Evolutionary conservation across 2,888 invertebrate species (phyloP), one percentile per base, ranked within the genome.

Genomic region (Eulithis testata): DNA sequence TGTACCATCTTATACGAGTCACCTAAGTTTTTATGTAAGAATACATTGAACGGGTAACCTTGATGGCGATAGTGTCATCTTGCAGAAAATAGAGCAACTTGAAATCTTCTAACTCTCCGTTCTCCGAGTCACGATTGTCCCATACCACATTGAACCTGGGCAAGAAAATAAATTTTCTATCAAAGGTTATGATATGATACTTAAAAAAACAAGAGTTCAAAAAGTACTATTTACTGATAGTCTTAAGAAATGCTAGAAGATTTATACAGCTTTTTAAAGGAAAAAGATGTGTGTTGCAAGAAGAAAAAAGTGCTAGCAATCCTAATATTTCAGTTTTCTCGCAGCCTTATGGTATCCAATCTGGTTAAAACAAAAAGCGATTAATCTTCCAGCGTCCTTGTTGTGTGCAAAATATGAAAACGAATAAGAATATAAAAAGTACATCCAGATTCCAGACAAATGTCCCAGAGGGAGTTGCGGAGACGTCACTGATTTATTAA

Each of bases 11-110:
- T n/a, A 49, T 21, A 21, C 49, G 49, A 49, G 11, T 21, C 21
- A 49, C 21, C 11, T 4, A 40, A 40, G 31, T 31, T 51, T 51
- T 40, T 37, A 52, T 37, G 36, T 47, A 12, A 14, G 40, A 9
- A 40, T 12, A 47, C 45, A 14, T 11, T 21, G 31, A 52, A 55
- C 51, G 21, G 52, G 45, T 60, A 57, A 93, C 93, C 80, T 96
- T 95, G 0, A 98, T 93, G 61, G 96, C 95, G 59, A 98, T 94
- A 0, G 96, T 96, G 80, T 98, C 97, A 80, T 98, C 97, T 60
- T 95, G 95, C 27, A 98, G 90, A 84, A 96, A 97, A 85, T 97
- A 98, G 78, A 95, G 91, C 62, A 98, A 86, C 76, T 95, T 94
- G 83, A 95, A 97, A 83, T 95, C 90, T 63, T 89, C 87, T n/a